These are phyloP conservation scores for Harpagoxenus sublaevis DNA, from an alignment of 2,888 invertebrate species.

Conservation along the genomic window DNA sequence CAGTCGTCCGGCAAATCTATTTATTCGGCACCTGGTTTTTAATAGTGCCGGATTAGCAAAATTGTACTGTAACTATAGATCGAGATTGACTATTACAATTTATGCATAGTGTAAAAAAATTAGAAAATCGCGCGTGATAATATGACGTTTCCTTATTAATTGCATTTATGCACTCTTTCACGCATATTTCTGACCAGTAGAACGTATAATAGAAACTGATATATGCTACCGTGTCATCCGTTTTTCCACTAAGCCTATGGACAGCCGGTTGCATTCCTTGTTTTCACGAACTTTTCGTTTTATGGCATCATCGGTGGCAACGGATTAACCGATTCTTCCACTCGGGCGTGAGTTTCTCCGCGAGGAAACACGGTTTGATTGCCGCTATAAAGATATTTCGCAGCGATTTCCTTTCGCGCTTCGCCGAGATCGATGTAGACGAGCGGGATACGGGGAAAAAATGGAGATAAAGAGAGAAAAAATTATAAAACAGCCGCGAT, in stretches of 20 bases:
- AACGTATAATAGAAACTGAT: constrained; percentile 72
- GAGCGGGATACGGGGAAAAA: constrained; percentile 42
- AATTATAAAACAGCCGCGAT: constrained; percentile 63
- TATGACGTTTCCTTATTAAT: not conserved
- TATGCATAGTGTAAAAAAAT: too few species aligned
- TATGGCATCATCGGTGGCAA: constrained; percentile 62
- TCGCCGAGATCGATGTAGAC: constrained; percentile 6
- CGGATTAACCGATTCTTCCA: constrained; percentile 51
- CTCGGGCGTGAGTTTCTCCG: constrained; percentile 57
- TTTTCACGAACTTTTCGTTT: constrained; percentile 57
- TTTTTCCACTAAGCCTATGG: constrained; percentile 7
- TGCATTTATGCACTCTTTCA: constrained; percentile 7
- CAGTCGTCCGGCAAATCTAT: too few species aligned
- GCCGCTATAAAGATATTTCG: constrained; percentile 74
- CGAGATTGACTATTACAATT: too few species aligned
- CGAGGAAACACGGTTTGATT: constrained; percentile 70
- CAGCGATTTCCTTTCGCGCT: constrained; percentile 66
- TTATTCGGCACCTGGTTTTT: too few species aligned
- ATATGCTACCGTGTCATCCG: constrained; percentile 48
- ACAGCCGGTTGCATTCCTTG: constrained; percentile 4
- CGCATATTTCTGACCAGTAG: constrained; percentile 26
- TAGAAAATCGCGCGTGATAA: too few species aligned
- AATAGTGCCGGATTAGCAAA: too few species aligned
- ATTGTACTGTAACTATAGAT: too few species aligned
- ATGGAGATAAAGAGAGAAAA: constrained; percentile 40